phyloP scores from a whole-genome alignment of 2,113 vertebrate genomes.

The Zingel zingel region DNA sequence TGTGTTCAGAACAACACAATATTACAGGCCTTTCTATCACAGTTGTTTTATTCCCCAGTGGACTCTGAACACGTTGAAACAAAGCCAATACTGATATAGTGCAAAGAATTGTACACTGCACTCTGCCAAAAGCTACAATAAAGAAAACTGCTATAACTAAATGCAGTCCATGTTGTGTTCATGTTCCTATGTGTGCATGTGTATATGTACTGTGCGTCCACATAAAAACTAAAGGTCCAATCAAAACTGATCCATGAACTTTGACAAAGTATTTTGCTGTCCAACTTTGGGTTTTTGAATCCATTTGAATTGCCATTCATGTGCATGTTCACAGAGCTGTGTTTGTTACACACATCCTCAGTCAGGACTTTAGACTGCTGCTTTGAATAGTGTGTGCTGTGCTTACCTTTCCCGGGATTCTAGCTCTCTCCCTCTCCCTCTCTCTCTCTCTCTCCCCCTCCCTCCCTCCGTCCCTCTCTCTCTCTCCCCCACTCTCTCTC shows the following conservation, averaged over 20 bases:
- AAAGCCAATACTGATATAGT: constrained; percentile 16
- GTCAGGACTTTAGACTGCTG: not conserved
- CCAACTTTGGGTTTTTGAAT: not conserved
- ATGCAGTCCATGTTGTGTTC: not conserved
- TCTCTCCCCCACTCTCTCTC: not conserved
- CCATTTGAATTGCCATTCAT: not conserved
- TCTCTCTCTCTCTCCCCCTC: too few species aligned
- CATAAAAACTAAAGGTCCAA: constrained; percentile 2
- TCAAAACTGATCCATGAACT: not conserved
- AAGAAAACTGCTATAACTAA: not conserved
- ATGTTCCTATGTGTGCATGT: not conserved
- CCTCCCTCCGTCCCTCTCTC: constrained; percentile 3
- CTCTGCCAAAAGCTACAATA: constrained; percentile 6
- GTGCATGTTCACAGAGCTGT: constrained; percentile 8
- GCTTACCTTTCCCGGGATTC: not conserved
- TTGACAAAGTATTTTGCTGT: not conserved
- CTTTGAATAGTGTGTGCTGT: constrained; percentile 35
- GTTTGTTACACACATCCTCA: not conserved
- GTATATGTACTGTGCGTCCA: not conserved
- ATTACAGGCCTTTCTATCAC: not conserved
- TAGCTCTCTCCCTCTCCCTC: not conserved
- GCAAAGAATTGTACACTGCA: not conserved
- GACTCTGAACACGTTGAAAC: constrained; percentile 26
- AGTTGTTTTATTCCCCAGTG: constrained; percentile 34
- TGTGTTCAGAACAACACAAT: constrained; percentile 19